These are phyloP conservation scores for Drosophila conformis DNA, from an alignment of 2,888 invertebrate species.

Conservation along the genomic window DNA sequence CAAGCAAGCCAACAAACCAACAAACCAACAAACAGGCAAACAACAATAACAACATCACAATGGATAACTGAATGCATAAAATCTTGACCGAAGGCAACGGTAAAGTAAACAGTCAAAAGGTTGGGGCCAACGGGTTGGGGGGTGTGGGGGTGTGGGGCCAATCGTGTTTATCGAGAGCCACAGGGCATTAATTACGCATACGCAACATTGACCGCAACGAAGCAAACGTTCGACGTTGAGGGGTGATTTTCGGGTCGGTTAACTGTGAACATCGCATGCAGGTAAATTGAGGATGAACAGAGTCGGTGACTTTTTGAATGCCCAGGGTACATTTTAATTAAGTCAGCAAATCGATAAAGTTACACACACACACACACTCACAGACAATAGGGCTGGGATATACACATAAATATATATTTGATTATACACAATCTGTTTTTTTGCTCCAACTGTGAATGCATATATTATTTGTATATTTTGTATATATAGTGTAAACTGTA, in stretches of 20 bases:
- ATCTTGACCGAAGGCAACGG: conserved; percentile 59
- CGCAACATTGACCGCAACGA: conserved; percentile 59
- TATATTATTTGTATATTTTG: background rate
- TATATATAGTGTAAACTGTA: background rate
- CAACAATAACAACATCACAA: conserved; percentile 57
- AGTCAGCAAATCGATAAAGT: conserved; percentile 51
- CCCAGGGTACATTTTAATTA: conserved; percentile 58
- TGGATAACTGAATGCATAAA: conserved; percentile 58
- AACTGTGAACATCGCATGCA: conserved; percentile 44
- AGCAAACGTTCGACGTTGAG: conserved; percentile 44
- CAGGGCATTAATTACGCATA: conserved; percentile 76
- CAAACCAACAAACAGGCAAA: conserved; percentile 36
- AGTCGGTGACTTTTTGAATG: conserved; percentile 70
- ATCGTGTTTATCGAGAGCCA: conserved; percentile 67
- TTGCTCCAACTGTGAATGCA: background rate
- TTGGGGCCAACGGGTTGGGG: background rate
- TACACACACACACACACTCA: conserved; percentile 4
- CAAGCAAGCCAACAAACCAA: conserved; percentile 22
- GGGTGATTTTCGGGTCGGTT: conserved; percentile 43
- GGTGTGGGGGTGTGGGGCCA: background rate
- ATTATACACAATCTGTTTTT: background rate
- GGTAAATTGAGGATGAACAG: conserved; percentile 37
- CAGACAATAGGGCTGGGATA: background rate
- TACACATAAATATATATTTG: background rate
- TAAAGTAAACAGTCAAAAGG: conserved; percentile 32